phyloP scores from a whole-genome alignment of 1,140 invertebrate species.

The Eurosta solidaginis region DNA sequence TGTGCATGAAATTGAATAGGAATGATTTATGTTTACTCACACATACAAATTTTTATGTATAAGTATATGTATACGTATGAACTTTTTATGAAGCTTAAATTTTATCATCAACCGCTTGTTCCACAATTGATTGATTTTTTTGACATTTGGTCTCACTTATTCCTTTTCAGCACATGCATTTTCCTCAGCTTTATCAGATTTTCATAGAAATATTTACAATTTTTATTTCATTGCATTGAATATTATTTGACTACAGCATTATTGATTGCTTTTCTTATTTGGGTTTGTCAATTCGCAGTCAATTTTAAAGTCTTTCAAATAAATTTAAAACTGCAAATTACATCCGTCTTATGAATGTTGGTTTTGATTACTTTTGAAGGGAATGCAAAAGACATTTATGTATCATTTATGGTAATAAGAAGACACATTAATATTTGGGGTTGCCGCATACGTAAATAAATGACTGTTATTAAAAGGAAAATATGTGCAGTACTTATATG shows the following conservation, averaged over 20 bases:
- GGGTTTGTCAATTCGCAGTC: background rate
- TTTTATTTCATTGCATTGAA: constrained; percentile 10
- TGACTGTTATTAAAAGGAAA: too few species aligned
- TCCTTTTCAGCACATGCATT: background rate
- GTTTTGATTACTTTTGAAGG: too few species aligned
- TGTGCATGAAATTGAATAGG: background rate
- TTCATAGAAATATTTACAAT: background rate
- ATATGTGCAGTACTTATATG: too few species aligned
- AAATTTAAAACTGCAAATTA: background rate
- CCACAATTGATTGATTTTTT: constrained; percentile 17
- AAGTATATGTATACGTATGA: background rate
- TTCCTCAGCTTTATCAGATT: background rate
- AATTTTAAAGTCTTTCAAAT: background rate
- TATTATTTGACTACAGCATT: background rate
- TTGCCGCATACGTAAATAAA: too few species aligned
- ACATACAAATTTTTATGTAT: background rate
- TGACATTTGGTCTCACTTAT: background rate
- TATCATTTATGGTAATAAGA: background rate
- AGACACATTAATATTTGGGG: too few species aligned
- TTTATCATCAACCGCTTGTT: background rate
- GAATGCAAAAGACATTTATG: background rate
- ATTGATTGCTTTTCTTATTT: constrained; percentile 10
- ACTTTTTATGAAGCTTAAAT: background rate
- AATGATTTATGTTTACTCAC: background rate
- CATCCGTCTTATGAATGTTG: too few species aligned